These are phyloP conservation scores for Pocillopora verrucosa DNA, from an alignment of 64 coral and sea anemone species.

Conservation along the genomic window DNA sequence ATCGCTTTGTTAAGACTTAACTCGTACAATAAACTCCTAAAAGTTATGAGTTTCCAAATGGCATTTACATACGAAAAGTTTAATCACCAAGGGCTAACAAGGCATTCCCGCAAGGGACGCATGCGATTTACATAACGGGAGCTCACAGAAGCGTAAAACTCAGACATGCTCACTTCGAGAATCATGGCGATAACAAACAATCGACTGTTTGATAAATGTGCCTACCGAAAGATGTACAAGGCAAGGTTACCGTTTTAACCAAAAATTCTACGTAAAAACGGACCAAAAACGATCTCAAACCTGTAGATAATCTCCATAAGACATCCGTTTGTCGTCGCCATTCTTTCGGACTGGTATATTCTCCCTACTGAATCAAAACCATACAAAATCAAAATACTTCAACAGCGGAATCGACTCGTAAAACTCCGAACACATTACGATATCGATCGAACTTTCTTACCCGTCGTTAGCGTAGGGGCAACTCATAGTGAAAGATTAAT, in stretches of 20 bases:
- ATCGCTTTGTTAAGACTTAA: no score
- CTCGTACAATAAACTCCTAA: no score
- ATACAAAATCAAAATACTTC: not conserved
- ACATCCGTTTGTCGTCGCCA: slow-evolving; percentile 31
- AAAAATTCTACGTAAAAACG: not conserved
- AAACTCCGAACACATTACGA: not conserved
- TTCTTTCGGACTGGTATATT: not conserved
- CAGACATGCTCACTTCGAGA: no score
- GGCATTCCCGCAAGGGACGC: no score
- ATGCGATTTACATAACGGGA: no score
- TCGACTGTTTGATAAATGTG: not conserved
- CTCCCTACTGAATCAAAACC: not conserved
- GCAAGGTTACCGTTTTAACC: not conserved
- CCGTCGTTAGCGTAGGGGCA: slow-evolving; percentile 38
- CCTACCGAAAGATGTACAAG: not conserved
- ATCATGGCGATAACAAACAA: not conserved
- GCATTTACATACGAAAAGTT: no score
- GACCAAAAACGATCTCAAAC: not conserved
- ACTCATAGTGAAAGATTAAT: slow-evolving; percentile 19
- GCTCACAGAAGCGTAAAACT: no score
- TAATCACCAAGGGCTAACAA: no score
- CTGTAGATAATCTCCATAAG: slow-evolving; percentile 49
- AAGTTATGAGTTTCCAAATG: no score
- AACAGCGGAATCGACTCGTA: not conserved
- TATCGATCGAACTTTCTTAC: slow-evolving; percentile 1